Base-by-base conservation (phyloP, 2,888 invertebrate species). In the Chromoteleia sp. region DNA sequence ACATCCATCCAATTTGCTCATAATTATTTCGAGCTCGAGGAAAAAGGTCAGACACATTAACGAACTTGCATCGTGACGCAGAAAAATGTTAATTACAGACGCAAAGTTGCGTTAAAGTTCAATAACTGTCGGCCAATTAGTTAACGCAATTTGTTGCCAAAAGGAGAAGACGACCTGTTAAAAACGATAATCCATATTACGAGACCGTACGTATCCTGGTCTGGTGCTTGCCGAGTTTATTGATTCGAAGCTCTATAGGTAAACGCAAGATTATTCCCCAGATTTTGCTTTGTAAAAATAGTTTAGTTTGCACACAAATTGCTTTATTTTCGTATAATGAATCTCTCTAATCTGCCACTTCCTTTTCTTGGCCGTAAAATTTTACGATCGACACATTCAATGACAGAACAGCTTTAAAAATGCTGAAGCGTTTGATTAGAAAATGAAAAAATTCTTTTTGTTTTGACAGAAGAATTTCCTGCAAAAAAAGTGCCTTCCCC, bases 221-320 rank as follows among this genome's bases (percentile, higher is more conserved):
- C 65, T 52, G 36, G 15, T 29, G 75, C 52, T 56, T 58, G 75
- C 30, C 19, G 30, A 41, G 39, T 75, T 58, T 75, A 75, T 75
- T 67, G 75, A 75, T 75, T 75, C 50, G 52, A 67, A 30, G 75
- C 67, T 75, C 59, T 67, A 58, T 67, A 67, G 74, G 58, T 75
- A 39, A 41, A 29, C 58, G 56, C 65, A 75, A 67, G 58, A 75
- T 74, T 21, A 65, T 48, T 68, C 68, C 45, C 45, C 43, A 41
- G 56, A 74, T 74, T 74, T 63, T 36, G 15, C 41, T 48, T 65
- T 36, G 36, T 58, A 54, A 54, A 74, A 56, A 74, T 56, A 58
- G 45, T 70, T 29, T n/a, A 43, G 43, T 56, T 14, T n/a, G 14
- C 30, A 33, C 12, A 33, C 17, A 10, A 65, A 39, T 65, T 52